phyloP scores from a whole-genome alignment of 2,797 vertebrate species.

The Dromococcyx pavoninus region DNA sequence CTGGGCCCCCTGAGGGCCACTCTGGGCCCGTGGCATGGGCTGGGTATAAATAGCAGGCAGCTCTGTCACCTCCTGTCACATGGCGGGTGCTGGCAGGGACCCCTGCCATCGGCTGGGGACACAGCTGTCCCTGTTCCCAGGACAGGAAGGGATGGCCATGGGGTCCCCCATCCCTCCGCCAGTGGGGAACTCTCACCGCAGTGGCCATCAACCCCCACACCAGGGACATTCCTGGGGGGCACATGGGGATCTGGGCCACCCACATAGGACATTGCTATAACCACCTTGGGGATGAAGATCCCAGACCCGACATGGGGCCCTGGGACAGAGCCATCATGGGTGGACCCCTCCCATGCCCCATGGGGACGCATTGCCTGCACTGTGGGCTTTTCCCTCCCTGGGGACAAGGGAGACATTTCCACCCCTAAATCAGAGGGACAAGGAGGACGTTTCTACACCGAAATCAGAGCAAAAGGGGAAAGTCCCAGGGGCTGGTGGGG shows the following conservation, averaged over 20 bases:
- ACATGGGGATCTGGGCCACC: background rate
- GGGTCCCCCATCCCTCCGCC: background rate
- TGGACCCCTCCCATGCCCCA: fast-evolving
- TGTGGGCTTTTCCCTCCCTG: background rate
- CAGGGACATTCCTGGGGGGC: no score
- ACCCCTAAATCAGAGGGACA: background rate
- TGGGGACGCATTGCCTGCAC: background rate
- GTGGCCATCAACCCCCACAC: background rate
- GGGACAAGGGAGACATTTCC: no score
- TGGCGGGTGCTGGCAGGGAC: background rate
- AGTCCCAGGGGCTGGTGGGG: fast-evolving
- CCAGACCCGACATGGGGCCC: fast-evolving
- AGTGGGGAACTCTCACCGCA: fast-evolving
- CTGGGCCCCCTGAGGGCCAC: background rate
- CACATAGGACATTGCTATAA: fast-evolving
- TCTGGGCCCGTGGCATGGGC: fast-evolving
- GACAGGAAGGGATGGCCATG: fast-evolving
- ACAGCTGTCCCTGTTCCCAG: slow-evolving; percentile 36
- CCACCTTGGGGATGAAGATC: fast-evolving
- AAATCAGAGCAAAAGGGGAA: background rate
- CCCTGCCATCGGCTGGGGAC: background rate
- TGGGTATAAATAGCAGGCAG: slow-evolving; percentile 3
- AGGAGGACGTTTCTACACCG: background rate
- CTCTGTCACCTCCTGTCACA: slow-evolving; percentile 44
- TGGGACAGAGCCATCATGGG: background rate